phyloP scores from a whole-genome alignment of 2,797 vertebrate genomes.

The Hydrocynus forskahlii region DNA sequence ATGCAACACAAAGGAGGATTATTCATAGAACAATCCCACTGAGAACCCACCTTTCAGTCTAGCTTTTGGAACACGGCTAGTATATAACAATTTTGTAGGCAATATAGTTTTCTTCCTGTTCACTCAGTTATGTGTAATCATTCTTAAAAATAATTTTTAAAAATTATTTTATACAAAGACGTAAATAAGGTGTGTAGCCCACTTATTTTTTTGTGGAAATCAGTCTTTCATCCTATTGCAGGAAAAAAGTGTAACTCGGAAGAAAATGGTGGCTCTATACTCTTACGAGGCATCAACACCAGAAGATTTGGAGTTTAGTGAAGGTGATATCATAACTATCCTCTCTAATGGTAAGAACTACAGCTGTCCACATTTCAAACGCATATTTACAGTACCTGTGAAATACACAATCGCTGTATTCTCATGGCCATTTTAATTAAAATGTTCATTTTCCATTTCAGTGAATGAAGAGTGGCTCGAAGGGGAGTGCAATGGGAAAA shows the following conservation, averaged over 20 bases:
- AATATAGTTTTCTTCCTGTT: no score
- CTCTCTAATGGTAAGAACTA: constrained; percentile 80
- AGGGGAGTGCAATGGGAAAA: constrained; percentile 85
- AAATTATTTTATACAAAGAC: no score
- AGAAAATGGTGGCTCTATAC: constrained; percentile 82
- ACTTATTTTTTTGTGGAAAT: background rate
- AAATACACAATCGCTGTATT: constrained; percentile 4
- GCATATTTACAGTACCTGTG: background rate
- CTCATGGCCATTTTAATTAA: background rate
- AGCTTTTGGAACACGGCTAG: no score
- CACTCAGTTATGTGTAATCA: no score
- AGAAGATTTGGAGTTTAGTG: constrained; percentile 87
- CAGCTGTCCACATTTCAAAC: background rate
- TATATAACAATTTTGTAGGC: no score
- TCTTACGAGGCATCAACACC: constrained; percentile 83
- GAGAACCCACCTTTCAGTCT: no score
- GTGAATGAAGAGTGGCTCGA: constrained; percentile 96
- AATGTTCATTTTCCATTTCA: constrained; percentile 58
- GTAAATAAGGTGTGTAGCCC: background rate
- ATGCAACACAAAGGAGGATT: no score
- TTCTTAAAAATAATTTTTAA: no score
- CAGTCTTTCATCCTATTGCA: background rate
- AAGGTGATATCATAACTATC: constrained; percentile 86
- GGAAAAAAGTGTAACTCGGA: constrained; percentile 11
- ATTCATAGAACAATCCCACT: no score